Base-by-base conservation (phyloP, 92 coral and sea anemone genomes). In the Actinostola sp. region DNA sequence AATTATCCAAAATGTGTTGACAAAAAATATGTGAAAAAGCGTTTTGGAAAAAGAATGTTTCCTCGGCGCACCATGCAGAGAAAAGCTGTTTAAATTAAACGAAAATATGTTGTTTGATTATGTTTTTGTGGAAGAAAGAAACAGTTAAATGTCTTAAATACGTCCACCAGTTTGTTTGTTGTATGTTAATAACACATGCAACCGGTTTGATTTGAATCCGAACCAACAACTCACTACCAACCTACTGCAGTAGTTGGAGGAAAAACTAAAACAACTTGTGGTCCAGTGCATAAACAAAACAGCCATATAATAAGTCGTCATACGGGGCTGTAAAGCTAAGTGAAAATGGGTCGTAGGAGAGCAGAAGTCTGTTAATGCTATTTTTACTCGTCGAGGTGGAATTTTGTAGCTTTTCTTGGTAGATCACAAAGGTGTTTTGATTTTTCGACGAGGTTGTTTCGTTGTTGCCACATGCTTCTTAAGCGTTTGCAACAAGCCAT, bases 401-500 rank as follows among this genome's bases (percentile, higher is more conserved):
- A 20, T 62, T 38, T 20, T 61, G 44, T 23, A 12, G 3, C n/a
- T 10, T 8, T 45, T 15, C 10, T 25, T 15, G 19, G 27, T 35
- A 13, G 27, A 29, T 15, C 17, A 9, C 6, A 23, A 34, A 17
- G 5, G 14, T 63, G 46, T 13, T 27, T 49, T 50, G 45, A 24
- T 33, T 52, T 13, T 21, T 44, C 27, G 66, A 25, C 43, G 20
- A 17, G 43, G 39, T 29, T 39, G n/a, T 70, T 17, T 60, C 28
- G 44, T 24, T 6, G 8, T 46, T 51, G 71, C 80, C 81, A 81
- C 81, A 81, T 28, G 81, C 43, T 36, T 52, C 39, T 16, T 14
- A 67, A 72, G 81, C 63, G 75, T 78, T 65, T 45, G 72, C 82
- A 68, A 84, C 85, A 79, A 72, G 85, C 69, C 34, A 63, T 49